A percentile compares a stretch with the other conserved stretches of the same genome.
phyloP scores from a whole-genome alignment of 1,140 invertebrate genomes.

The Condylostylus longicornis region DNA sequence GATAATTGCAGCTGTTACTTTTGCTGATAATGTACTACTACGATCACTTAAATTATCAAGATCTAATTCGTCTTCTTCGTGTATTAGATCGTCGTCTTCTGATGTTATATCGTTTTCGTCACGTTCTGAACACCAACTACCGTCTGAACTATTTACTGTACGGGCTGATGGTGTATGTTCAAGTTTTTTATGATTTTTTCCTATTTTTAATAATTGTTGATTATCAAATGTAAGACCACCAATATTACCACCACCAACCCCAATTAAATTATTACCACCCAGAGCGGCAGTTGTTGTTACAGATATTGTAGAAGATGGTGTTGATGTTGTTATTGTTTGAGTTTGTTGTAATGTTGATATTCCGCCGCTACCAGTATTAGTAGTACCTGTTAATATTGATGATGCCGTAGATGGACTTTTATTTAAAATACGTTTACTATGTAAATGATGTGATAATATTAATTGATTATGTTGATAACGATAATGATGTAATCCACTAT shows the following conservation, averaged over 20 bases:
- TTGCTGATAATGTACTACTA: too few relatives aligned
- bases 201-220: slow-evolving; percentile 4
- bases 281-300: slow-evolving; percentile 1
- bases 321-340: slow-evolving; percentile 1
- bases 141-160: slow-evolving; percentile 8
- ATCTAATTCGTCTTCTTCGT: too few relatives aligned
- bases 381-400: slow-evolving; percentile 10
- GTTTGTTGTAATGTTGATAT: slow-evolving; percentile 3
- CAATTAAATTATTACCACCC: slow-evolving; percentile 19
- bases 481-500: too few relatives aligned
- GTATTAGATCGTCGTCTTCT: too few relatives aligned
- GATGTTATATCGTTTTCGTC: slow-evolving; percentile 6
- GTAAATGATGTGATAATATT: slow-evolving; percentile 14
- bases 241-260: slow-evolving; percentile 23
- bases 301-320: slow-evolving; percentile 6
- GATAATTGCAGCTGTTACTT: too few relatives aligned
- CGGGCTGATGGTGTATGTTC: slow-evolving; percentile 9
- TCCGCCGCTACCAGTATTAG: slow-evolving; percentile 6
- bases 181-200: slow-evolving; percentile 6
- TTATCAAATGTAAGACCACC: slow-evolving; percentile 7
- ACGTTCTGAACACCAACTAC: slow-evolving; percentile 12
- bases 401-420: too few relatives aligned
- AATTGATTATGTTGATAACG: neutral
- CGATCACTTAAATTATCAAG: too few relatives aligned
- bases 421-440: too few relatives aligned